These are phyloP conservation scores for Kradibia gibbosae DNA, from an alignment of 1,140 invertebrate genomes.

Conservation along the genomic window DNA sequence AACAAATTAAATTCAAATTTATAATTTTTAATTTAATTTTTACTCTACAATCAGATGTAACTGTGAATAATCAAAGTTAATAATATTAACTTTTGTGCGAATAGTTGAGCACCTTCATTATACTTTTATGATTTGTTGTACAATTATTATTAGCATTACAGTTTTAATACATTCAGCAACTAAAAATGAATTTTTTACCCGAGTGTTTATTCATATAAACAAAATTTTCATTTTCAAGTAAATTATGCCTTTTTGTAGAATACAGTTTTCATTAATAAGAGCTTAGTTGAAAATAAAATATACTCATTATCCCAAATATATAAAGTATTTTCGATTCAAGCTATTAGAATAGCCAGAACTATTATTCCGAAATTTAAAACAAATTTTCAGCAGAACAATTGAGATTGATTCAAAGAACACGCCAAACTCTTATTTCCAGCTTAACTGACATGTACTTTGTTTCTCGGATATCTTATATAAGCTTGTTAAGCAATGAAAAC, in stretches of 20 bases:
- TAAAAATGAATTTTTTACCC: too few relatives aligned
- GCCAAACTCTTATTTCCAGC: background rate
- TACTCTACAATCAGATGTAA: conserved; percentile 29
- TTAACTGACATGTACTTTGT: background rate
- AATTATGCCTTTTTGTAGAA: too few relatives aligned
- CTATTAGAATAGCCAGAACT: background rate
- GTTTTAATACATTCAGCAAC: too few relatives aligned
- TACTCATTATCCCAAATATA: too few relatives aligned
- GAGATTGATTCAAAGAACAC: conserved; percentile 2
- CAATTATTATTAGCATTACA: too few relatives aligned
- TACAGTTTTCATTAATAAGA: too few relatives aligned
- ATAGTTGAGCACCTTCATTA: background rate
- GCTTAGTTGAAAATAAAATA: too few relatives aligned
- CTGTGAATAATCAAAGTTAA: conserved; percentile 9
- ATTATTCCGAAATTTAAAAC: background rate
- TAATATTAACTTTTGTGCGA: background rate
- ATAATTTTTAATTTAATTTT: conserved; percentile 13
- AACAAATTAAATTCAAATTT: too few relatives aligned
- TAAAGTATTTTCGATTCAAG: too few relatives aligned
- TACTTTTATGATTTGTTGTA: background rate
- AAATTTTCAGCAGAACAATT: background rate
- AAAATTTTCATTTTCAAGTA: too few relatives aligned
- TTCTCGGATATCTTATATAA: conserved; percentile 1
- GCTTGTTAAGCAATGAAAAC: background rate
- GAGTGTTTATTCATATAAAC: too few relatives aligned